Conservation (phyloP, 2,888 invertebrate genomes). For the Drosophila mimetica region DNA sequence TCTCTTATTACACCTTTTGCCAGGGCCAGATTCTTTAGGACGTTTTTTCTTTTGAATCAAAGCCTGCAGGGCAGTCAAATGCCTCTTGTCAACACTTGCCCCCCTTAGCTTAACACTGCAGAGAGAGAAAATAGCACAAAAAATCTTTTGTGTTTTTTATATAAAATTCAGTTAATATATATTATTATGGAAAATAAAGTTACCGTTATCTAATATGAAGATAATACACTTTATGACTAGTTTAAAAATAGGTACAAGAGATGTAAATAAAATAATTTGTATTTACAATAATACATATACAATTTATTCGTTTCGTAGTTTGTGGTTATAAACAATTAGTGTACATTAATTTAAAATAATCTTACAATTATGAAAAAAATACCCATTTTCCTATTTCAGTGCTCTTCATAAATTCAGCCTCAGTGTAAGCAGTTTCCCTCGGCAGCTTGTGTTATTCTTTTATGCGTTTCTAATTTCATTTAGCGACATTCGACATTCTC, state of each 20-base stretch:
- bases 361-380: no score
- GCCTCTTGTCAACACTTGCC: conserved; percentile 67
- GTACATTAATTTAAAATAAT: no score
- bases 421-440: conserved; percentile 42
- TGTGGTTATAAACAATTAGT: no score
- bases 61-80: conserved; percentile 64
- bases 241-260: no score
- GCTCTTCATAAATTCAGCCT: conserved; percentile 15
- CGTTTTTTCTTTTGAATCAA: conserved; percentile 52
- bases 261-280: background rate
- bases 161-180: no score
- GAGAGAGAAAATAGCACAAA: background rate
- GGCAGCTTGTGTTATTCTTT: conserved; percentile 73
- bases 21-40: conserved; percentile 17
- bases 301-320: no score
- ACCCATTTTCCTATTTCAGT: no score
- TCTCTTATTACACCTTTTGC: conserved; percentile 62
- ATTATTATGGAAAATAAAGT: no score
- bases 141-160: no score
- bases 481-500: conserved; percentile 72
- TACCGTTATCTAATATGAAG: no score
- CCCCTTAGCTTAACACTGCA: conserved; percentile 7
- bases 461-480: conserved; percentile 81
- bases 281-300: no score
- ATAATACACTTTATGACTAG: no score